Conservation (phyloP, 2,888 invertebrate genomes). For the Ditula angustiorana region DNA sequence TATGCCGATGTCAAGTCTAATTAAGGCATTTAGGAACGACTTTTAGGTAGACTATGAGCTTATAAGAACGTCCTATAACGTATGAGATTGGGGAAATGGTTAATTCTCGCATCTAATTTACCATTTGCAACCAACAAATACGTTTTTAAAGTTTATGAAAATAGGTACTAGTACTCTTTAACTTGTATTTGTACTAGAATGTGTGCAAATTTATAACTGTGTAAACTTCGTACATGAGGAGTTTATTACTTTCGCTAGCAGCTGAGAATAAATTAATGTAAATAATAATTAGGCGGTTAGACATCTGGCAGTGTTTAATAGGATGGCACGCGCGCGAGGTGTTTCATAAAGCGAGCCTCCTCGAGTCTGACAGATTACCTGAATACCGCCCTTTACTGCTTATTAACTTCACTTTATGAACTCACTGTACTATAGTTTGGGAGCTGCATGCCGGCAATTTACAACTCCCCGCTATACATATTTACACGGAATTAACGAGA, state of each 20-base stretch:
- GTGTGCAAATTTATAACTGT: conserved; percentile 33
- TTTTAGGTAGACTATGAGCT: conserved; percentile 6
- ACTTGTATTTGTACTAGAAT: neutral
- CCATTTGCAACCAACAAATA: neutral
- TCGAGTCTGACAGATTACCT: conserved; percentile 60
- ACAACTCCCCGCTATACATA: conserved; percentile 33
- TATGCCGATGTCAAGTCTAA: neutral
- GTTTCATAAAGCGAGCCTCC: conserved; percentile 48
- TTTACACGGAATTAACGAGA: conserved; percentile 36
- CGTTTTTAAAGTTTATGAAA: neutral
- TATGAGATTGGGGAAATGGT: neutral
- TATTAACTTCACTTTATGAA: conserved; percentile 67
- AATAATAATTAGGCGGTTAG: conserved; percentile 53
- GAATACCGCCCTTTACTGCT: conserved; percentile 57
- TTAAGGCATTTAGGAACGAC: neutral
- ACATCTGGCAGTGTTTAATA: conserved; percentile 49
- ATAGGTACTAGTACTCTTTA: neutral
- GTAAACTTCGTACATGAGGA: conserved; percentile 32
- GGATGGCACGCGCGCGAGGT: conserved; percentile 44
- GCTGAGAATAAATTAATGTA: conserved; percentile 46
- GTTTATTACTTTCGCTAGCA: conserved; percentile 35
- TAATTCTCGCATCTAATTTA: neutral
- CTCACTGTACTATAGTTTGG: conserved; percentile 44
- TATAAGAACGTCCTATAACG: neutral
- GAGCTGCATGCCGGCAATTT: conserved; percentile 43